phyloP scores from a whole-genome alignment of 2,113 vertebrate species.

The Hymenochirus boettgeri region DNA sequence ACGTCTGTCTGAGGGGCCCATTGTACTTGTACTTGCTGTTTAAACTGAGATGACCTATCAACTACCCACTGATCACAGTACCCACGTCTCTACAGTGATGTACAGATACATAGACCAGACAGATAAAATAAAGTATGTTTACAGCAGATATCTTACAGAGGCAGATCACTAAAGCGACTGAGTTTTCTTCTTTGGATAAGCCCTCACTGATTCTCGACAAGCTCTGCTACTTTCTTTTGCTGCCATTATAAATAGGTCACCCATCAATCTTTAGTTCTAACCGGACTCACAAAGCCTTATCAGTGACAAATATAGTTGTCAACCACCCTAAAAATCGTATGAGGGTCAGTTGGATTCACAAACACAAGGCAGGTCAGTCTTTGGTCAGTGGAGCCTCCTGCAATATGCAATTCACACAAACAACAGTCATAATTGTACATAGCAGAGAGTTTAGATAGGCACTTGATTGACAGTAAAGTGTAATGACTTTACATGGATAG shows the following conservation, averaged over 20 bases:
- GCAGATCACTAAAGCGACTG: neutral
- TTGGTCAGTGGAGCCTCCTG: neutral
- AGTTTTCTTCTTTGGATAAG: neutral
- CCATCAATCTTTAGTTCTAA: conserved; percentile 28
- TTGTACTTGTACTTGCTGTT: too few species aligned
- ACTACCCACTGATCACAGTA: too few species aligned
- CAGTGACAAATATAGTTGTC: neutral
- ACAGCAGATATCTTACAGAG: too few species aligned
- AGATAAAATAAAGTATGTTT: too few species aligned
- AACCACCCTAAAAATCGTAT: conserved; percentile 2
- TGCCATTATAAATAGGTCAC: conserved; percentile 52
- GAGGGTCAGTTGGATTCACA: neutral
- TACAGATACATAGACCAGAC: too few species aligned
- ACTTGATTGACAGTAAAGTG: too few species aligned
- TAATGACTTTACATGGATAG: too few species aligned
- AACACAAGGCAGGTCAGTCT: neutral
- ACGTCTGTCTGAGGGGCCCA: too few species aligned
- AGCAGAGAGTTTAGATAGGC: too few species aligned
- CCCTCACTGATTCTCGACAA: neutral
- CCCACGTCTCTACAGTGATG: too few species aligned
- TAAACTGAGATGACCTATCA: too few species aligned
- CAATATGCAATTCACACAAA: too few species aligned
- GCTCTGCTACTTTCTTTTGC: conserved; percentile 19
- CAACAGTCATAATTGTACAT: neutral
- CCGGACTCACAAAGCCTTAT: conserved; percentile 20